Base-by-base conservation (phyloP, 2,888 invertebrate genomes). In the Anaspis maculata region DNA sequence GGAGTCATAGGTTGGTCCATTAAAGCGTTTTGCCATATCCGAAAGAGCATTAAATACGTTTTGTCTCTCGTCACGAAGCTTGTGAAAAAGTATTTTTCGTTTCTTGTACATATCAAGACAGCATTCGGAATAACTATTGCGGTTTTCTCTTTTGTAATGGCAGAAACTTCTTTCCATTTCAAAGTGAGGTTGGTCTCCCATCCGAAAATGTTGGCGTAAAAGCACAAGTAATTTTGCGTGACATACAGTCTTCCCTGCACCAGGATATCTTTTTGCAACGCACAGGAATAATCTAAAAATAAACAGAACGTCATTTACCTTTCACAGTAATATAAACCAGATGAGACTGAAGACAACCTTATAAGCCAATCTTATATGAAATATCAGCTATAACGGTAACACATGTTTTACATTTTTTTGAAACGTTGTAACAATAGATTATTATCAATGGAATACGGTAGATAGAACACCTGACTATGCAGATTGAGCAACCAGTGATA, bases 171-270 rank as follows among this genome's bases (percentile, higher is more conserved):
- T 61, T 84, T 87, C 81, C 90, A 90, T 49, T 80, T 79, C 31
- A 95, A 73, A 30, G 77, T 79, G 42, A 94, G 73, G 59, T 75
- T 77, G 3, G 92, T 95, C 69, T 95, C 94, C 94, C 94, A 96
- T 54, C 90, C 81, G 66, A 97, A 92, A 59, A 97, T 95, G 67
- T 92, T 96, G 13, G 96, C 94, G 72, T 96, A 88, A 72, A 97
- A 97, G 66, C 95, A 95, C 39, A 96, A 75, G 73, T 87, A 91
- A 67, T 88, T 88, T 69, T 91, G 91, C 1, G 95, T 90, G 27
- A 95, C 85, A 70, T 95, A 97, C 54, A 97, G 74, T 14, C 96
- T 79, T 10, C 97, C 97, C 62, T 97, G 97, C 4, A 89, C 85
- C 41, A 97, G 72, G 57, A 97, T 95, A 62, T 97, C 96, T 59